A percentile compares a stretch with the other conserved stretches of the same genome.
These are phyloP conservation scores for Globodera ellingtonae DNA, from an alignment of 1,140 invertebrate species.

Conservation along the genomic window DNA sequence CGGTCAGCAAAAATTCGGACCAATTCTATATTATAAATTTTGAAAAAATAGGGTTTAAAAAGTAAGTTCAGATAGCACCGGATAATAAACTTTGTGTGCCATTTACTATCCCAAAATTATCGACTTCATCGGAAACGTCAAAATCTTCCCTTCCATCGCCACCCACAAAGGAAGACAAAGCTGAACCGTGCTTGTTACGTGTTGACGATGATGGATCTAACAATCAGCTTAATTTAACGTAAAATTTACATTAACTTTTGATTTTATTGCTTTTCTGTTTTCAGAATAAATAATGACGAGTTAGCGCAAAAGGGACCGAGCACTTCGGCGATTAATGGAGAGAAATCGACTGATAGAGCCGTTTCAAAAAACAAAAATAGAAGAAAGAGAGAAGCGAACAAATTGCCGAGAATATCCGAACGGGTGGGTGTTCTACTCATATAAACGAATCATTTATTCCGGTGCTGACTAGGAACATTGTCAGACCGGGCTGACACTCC, in stretches of 20 bases:
- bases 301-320: background rate
- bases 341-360: background rate
- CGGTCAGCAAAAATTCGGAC: background rate
- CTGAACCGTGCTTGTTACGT: background rate
- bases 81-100: background rate
- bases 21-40: too few relatives aligned
- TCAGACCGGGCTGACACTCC: constrained; percentile 23
- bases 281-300: background rate
- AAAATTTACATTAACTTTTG: background rate
- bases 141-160: background rate
- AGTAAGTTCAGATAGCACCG: background rate
- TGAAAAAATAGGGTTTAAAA: too few relatives aligned
- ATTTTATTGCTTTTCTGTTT: background rate
- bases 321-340: background rate
- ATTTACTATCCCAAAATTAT: background rate
- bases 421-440: background rate
- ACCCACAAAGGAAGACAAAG: background rate
- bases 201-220: background rate
- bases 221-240: background rate
- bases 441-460: background rate
- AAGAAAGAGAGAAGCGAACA: background rate
- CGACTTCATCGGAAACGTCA: background rate
- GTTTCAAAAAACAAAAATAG: background rate
- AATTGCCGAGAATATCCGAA: constrained; percentile 2
- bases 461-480: constrained; percentile 10